phyloP scores from a whole-genome alignment of 53 echinoderm and acorn worm species.

The Paelopatides confundens region DNA sequence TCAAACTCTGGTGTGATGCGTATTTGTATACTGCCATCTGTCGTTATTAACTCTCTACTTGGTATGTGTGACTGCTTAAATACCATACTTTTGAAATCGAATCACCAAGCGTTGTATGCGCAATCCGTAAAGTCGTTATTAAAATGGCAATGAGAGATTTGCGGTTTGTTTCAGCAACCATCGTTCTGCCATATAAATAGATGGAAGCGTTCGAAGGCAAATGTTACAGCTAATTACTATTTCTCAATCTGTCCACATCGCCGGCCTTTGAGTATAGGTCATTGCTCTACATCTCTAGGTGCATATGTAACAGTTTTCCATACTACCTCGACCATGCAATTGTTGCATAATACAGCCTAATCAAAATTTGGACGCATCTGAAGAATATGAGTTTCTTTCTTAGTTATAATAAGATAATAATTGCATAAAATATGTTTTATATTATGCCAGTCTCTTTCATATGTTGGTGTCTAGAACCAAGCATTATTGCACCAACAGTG shows the following conservation, averaged over 20 bases:
- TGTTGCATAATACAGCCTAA: slow-evolving; percentile 64
- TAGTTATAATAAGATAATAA: slow-evolving; percentile 56
- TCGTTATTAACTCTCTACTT: slow-evolving; percentile 46
- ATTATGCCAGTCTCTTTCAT: slow-evolving; percentile 47
- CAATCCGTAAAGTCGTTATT: slow-evolving; percentile 29
- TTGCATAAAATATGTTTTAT: slow-evolving; percentile 7
- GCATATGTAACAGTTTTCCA: slow-evolving; percentile 59
- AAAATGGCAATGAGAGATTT: slow-evolving; percentile 57
- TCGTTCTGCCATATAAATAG: slow-evolving; percentile 50
- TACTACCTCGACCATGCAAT: not conserved
- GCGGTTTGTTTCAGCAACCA: slow-evolving; percentile 64
- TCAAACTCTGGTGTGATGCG: slow-evolving; percentile 5
- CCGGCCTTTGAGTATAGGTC: slow-evolving; percentile 50
- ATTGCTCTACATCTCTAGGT: slow-evolving; percentile 62
- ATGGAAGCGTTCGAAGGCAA: slow-evolving; percentile 69
- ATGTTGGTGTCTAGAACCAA: slow-evolving; percentile 52
- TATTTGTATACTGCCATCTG: slow-evolving; percentile 27
- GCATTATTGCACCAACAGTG: slow-evolving; percentile 54
- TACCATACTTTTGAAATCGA: slow-evolving; percentile 59
- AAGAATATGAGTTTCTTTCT: slow-evolving; percentile 51
- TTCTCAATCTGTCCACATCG: slow-evolving; percentile 61
- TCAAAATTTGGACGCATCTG: slow-evolving; percentile 64
- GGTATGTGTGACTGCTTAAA: slow-evolving; percentile 36
- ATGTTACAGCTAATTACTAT: slow-evolving; percentile 50
- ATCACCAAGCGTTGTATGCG: slow-evolving; percentile 59